Evolutionary conservation across 2,888 invertebrate species (phyloP), one percentile per base, ranked within the genome.

Genomic region (Dusona sp.): DNA sequence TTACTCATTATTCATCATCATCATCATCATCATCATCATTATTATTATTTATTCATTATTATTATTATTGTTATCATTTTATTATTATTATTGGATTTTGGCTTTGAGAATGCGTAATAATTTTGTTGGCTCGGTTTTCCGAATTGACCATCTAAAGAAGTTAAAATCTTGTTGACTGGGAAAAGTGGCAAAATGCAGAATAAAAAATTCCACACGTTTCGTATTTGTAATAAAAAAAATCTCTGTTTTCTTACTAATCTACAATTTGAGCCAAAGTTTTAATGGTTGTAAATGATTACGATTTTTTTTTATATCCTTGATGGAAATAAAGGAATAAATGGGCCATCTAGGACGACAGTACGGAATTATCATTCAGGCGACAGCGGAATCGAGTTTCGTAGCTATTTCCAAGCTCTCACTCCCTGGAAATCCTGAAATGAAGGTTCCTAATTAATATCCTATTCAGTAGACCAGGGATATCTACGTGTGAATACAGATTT

Each of bases 331-430:
- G 19, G 16, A 48, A 19, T 48, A 48, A 48, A 19, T 16, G 48
- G 16, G n/a, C 48, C 48, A 19, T n/a, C 19, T 0, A 19, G 19
- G n/a, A 48, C n/a, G 48, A n/a, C 19, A n/a, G 48, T 19, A 48
- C 48, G 1, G n/a, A 48, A 48, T 48, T 19, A 48, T 48, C 48
- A 48, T 48, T n/a, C 7, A 48, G 48, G 19, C 48, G 4, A 19
- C 19, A n/a, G 19, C n/a, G 61, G 25, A 61, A 61, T 61, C 25
- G 25, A 61, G 61, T 61, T 61, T 61, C 22, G 61, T 61, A 22
- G 61, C 25, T 25, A 61, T 61, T 61, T 61, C 61, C 61, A 61
- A 61, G 25, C 29, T 61, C 25, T 25, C 25, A 61, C 61, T 61
- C 25, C 11, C 11, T 11, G 61, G 29, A 61, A 2, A 61, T 61